These are phyloP conservation scores for Callaeas wilsoni DNA, from an alignment of 2,113 vertebrate species.

Conservation along the genomic window DNA sequence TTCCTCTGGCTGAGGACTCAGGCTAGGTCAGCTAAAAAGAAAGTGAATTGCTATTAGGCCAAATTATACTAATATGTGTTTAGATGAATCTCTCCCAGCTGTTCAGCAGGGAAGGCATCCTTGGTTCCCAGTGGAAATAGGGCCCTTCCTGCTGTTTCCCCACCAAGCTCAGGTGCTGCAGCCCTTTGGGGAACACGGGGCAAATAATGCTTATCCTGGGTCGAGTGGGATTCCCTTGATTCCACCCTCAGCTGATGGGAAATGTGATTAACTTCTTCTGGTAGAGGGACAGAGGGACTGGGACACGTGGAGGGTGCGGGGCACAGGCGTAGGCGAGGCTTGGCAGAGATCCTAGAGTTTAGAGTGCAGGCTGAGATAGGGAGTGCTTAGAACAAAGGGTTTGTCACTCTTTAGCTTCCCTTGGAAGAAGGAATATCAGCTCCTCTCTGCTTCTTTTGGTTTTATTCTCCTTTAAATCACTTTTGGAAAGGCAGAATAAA, in stretches of 20 bases:
- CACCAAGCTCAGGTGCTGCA: neutral
- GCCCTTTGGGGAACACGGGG: neutral
- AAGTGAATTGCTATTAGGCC: neutral
- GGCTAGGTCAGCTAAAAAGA: neutral
- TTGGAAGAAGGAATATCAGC: neutral
- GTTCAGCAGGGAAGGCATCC: neutral
- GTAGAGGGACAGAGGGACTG: neutral
- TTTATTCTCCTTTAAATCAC: neutral
- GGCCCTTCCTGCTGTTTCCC: neutral
- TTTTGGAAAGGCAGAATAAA: neutral
- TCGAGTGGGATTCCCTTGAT: rapidly evolving
- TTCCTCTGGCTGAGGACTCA: neutral
- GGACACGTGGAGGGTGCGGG: neutral
- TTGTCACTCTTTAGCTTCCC: neutral
- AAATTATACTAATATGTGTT: neutral
- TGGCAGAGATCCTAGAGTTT: neutral
- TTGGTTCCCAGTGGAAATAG: neutral
- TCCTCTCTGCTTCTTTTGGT: neutral
- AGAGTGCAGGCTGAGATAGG: neutral
- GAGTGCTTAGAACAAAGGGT: neutral
- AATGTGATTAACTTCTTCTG: neutral
- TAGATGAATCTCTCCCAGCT: neutral
- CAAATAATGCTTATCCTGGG: neutral
- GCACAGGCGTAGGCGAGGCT: neutral
- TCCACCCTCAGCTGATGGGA: neutral